Conservation (phyloP, 2,113 vertebrate species). For the Scortum barcoo region DNA sequence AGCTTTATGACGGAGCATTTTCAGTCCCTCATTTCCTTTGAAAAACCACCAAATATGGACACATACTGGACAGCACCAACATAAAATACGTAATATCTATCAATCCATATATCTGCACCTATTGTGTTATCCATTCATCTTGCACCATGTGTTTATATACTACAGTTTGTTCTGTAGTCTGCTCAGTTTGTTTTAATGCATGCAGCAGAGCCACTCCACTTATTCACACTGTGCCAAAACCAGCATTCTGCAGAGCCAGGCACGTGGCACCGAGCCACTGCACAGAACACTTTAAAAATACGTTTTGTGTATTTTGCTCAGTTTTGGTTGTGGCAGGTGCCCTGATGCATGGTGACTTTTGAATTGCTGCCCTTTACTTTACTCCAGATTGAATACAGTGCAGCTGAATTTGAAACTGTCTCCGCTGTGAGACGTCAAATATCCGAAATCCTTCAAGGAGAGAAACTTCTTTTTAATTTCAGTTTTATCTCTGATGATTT, state of each 20-base stretch:
- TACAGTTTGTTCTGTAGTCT: conserved; percentile 7
- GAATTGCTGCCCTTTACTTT: conserved; percentile 4
- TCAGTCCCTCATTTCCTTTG: not conserved
- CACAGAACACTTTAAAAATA: not conserved
- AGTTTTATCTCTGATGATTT: not conserved
- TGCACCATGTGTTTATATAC: conserved; percentile 32
- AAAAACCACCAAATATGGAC: not conserved
- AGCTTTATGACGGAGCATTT: not conserved
- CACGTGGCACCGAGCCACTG: conserved; percentile 21
- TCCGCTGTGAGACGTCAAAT: not conserved
- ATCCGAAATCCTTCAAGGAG: not conserved
- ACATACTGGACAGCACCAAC: not conserved
- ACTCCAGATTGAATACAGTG: conserved; percentile 11
- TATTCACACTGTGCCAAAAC: conserved; percentile 54
- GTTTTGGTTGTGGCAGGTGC: conserved; percentile 46
- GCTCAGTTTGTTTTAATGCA: conserved; percentile 37
- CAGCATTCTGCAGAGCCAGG: conserved; percentile 48
- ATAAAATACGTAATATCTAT: not conserved
- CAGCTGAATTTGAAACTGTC: not conserved
- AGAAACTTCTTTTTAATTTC: not conserved
- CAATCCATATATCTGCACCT: not conserved
- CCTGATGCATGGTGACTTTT: conserved; percentile 33
- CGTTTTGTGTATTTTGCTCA: conserved; percentile 16
- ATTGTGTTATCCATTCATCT: conserved; percentile 25
- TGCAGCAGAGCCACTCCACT: conserved; percentile 49